Base-by-base conservation (phyloP, 2,113 vertebrate genomes). In the Nothoprocta perdicaria region DNA sequence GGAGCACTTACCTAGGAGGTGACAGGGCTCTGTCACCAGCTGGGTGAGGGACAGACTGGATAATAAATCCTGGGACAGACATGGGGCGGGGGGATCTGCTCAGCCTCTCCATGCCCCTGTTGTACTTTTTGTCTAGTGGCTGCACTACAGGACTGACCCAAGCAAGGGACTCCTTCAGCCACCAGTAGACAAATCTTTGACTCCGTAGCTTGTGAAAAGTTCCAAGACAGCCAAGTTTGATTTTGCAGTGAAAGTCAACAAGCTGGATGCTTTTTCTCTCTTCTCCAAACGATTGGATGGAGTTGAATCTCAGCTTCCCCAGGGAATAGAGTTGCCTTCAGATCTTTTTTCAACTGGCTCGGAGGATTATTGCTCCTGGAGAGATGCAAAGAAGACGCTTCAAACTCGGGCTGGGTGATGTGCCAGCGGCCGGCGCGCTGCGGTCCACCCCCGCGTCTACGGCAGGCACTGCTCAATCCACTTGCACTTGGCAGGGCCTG, bases 221-320 rank as follows among this genome's bases (percentile, higher is more conserved):
- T 83, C 72, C 52, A 89, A 77, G 65, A 67, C 1, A 63, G 46
- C 14, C 80, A 78, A 77, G 72, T n/a, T 21, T 40, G 52, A 61
- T 75, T 89, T 43, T 2, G 52, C 68, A 63, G 57, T 65, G 92
- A 38, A 75, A 85, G 61, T 74, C 76, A 77, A 72, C 5, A 3
- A 63, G 67, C 74, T 26, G 72, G 50, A 72, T 87, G 89, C 55
- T 83, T 94, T 87, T 91, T 73, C 80, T 83, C 57, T 63, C 61
- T 55, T 66, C 76, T 86, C 76, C 85, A 83, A 88, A 74, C 76
- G 83, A 35, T 41, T 14, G 13, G 12, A 14, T 80, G 76, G 43
- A 67, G 52, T 33, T 74, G 79, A 92, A 76, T 89, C 67, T 77
- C 76, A 60, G 15, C 16, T 52, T 82, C 63, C 82, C 61, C 41